phyloP scores from a whole-genome alignment of 2,113 vertebrate genomes.

The Panthera uncia region DNA sequence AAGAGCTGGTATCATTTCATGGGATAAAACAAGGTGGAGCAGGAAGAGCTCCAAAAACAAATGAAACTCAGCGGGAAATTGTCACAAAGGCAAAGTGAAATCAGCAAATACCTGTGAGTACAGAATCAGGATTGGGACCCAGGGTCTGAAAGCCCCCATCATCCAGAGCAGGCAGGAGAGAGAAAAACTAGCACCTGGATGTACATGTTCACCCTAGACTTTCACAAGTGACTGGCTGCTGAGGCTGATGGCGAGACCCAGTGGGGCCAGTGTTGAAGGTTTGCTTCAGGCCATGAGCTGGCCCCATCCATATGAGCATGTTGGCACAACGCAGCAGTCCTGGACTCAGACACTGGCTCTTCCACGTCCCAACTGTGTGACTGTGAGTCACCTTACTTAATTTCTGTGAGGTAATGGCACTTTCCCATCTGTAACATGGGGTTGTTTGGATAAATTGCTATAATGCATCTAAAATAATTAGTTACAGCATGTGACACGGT shows the following conservation, averaged over 20 bases:
- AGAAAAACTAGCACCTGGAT: not conserved
- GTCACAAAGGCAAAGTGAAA: not conserved
- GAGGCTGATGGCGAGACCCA: not conserved
- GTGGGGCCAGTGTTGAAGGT: not conserved
- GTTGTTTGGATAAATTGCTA: not conserved
- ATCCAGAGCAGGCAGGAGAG: not conserved
- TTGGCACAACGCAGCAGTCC: not conserved
- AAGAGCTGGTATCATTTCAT: not conserved
- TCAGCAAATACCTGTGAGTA: not conserved
- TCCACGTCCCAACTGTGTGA: not conserved
- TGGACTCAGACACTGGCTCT: not conserved
- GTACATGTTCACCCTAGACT: not conserved
- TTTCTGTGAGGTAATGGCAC: not conserved
- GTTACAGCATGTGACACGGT: not conserved
- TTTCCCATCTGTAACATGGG: not conserved
- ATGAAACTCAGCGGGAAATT: not conserved
- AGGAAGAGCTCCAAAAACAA: not conserved
- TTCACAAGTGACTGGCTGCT: not conserved
- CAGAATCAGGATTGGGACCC: not conserved
- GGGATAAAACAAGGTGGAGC: not conserved
- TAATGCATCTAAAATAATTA: not conserved
- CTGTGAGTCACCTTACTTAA: not conserved
- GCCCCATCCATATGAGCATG: too few species aligned
- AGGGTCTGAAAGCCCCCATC: not conserved
- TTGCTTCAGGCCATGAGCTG: not conserved